phyloP scores from a whole-genome alignment of 2,797 vertebrate genomes.

The Falco naumanni region DNA sequence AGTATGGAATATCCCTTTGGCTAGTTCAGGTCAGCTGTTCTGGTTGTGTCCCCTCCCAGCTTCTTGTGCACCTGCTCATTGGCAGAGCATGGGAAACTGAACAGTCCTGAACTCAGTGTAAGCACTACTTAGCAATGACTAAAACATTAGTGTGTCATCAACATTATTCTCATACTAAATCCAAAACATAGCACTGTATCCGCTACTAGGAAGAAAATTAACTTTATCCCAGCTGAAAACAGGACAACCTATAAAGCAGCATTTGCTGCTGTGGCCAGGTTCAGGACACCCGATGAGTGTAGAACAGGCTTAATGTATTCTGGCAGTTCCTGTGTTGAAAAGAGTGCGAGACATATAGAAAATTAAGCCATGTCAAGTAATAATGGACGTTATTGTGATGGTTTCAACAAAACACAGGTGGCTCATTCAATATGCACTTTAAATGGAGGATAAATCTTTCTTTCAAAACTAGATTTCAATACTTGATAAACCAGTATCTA shows the following conservation, averaged over 20 bases:
- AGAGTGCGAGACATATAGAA: background rate
- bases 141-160: too few relatives aligned
- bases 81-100: too few relatives aligned
- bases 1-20: too few relatives aligned
- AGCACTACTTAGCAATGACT: too few relatives aligned
- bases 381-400: background rate
- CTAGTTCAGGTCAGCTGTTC: too few relatives aligned
- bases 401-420: background rate
- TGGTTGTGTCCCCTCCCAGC: too few relatives aligned
- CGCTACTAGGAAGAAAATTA: too few relatives aligned
- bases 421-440: background rate
- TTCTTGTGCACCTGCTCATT: too few relatives aligned
- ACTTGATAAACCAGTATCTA: background rate
- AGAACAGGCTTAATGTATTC: background rate
- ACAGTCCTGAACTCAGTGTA: too few relatives aligned
- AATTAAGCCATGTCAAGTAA: background rate
- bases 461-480: background rate
- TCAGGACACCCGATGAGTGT: background rate
- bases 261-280: background rate
- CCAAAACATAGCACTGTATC: too few relatives aligned
- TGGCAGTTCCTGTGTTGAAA: background rate
- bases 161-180: too few relatives aligned
- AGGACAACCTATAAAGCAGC: background rate
- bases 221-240: too few relatives aligned
- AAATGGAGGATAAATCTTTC: background rate